Evolutionary conservation across 2,113 vertebrate genomes (phyloP).

Genomic region (Elgaria multicarinata): DNA sequence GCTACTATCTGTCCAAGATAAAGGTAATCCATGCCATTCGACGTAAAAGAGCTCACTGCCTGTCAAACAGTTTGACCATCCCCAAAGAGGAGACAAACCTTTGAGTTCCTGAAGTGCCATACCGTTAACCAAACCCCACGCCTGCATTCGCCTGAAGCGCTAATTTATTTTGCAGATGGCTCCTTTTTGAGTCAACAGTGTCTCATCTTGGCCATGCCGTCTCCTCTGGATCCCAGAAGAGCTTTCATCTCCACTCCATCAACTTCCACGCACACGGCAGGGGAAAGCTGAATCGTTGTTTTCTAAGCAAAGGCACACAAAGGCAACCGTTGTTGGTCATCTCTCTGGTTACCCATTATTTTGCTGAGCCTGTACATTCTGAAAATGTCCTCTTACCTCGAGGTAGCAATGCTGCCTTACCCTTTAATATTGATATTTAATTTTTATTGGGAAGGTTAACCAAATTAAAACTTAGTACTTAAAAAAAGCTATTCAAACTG

Average conservation of each 20-base stretch:
- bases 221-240: conserved; percentile 56
- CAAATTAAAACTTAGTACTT: not conserved
- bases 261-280: conserved; percentile 45
- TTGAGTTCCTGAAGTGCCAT: not conserved
- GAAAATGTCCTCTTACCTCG: conserved; percentile 24
- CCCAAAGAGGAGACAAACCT: not conserved
- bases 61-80: conserved; percentile 14
- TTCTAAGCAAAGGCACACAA: conserved; percentile 33
- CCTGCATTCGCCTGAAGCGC: conserved; percentile 31
- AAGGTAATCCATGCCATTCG: not conserved
- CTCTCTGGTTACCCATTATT: conserved; percentile 51
- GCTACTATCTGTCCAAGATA: not conserved
- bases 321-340: conserved; percentile 43
- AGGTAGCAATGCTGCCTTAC: conserved; percentile 27
- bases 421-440: not conserved
- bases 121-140: conserved; percentile 33
- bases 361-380: conserved; percentile 17
- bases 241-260: conserved; percentile 52
- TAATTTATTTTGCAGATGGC: conserved; percentile 53
- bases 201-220: conserved; percentile 57
- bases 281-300: conserved; percentile 51
- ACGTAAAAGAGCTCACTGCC: not conserved
- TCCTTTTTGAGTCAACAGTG: conserved; percentile 49
- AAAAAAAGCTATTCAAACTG: not conserved
- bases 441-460: not conserved